Conservation (phyloP, 2,113 vertebrate species). For the Taxidea taxus region DNA sequence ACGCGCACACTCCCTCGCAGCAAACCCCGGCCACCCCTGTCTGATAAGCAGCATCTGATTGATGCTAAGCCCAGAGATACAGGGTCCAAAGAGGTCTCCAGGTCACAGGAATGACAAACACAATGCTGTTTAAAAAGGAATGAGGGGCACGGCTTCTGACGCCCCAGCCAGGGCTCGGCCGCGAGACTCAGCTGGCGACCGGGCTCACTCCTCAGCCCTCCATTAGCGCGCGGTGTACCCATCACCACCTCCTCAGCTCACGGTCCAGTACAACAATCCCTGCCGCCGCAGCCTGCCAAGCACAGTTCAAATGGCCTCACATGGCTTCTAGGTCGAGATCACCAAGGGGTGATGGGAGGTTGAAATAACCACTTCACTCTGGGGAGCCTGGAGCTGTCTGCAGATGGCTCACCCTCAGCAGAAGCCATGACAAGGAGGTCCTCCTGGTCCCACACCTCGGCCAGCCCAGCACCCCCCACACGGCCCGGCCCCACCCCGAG, state of each 20-base stretch:
- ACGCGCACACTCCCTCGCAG: not conserved
- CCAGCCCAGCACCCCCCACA: not conserved
- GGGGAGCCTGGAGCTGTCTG: not conserved
- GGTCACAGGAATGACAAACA: not conserved
- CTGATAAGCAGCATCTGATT: not conserved
- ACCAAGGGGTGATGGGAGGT: not conserved
- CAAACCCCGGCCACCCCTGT: not conserved
- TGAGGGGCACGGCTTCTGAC: not conserved
- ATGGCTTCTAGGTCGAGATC: not conserved
- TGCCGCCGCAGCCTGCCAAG: not conserved
- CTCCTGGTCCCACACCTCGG: not conserved
- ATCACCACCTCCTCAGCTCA: not conserved
- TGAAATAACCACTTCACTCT: not conserved
- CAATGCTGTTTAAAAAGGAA: not conserved
- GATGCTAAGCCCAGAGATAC: not conserved
- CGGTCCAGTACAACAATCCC: not conserved
- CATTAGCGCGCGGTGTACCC: fast-evolving
- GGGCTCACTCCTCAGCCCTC: not conserved
- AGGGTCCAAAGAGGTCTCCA: not conserved
- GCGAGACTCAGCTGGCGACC: not conserved
- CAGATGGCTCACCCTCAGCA: not conserved
- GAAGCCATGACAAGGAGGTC: not conserved
- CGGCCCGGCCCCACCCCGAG: not conserved
- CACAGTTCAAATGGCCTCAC: not conserved
- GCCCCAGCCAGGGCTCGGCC: not conserved